Conservation (phyloP, 1,140 invertebrate genomes). For the Hetaerina americana region DNA sequence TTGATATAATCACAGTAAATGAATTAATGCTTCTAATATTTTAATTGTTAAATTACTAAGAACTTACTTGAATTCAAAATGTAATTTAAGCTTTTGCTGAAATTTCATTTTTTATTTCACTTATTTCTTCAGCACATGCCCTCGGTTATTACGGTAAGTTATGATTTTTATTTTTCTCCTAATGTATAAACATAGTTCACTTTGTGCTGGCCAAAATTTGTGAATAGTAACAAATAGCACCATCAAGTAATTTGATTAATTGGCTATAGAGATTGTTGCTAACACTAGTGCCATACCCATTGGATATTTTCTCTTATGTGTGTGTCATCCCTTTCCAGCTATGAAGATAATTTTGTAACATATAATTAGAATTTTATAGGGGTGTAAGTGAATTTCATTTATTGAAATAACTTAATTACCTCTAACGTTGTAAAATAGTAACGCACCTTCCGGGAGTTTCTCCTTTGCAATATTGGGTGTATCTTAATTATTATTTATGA, state of each 20-base stretch:
- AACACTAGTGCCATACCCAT: conserved; percentile 18
- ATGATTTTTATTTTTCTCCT: conserved; percentile 50
- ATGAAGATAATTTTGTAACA: not conserved
- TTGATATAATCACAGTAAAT: too few species aligned
- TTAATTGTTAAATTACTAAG: too few species aligned
- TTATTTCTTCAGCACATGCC: conserved; percentile 72
- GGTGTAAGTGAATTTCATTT: not conserved
- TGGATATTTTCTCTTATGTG: conserved; percentile 12
- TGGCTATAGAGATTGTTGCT: not conserved
- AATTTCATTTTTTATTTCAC: conserved; percentile 35
- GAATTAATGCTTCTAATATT: too few species aligned
- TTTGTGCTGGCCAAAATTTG: too few species aligned
- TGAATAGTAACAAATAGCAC: too few species aligned
- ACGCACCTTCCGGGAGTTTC: conserved; percentile 1
- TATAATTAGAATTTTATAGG: not conserved
- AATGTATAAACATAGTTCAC: too few species aligned
- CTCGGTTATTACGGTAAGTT: conserved; percentile 99
- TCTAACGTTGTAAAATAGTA: too few species aligned
- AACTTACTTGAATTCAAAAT: too few species aligned
- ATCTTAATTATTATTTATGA: too few species aligned
- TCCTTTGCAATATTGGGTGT: conserved; percentile 9
- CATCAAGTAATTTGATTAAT: too few species aligned
- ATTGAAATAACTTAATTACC: not conserved
- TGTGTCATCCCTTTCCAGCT: not conserved
- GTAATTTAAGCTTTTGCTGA: too few species aligned